A percentile compares a stretch with the other conserved stretches of the same genome.
These are phyloP conservation scores for Cherax quadricarinatus DNA, from an alignment of 1,140 invertebrate genomes.

Conservation along the genomic window DNA sequence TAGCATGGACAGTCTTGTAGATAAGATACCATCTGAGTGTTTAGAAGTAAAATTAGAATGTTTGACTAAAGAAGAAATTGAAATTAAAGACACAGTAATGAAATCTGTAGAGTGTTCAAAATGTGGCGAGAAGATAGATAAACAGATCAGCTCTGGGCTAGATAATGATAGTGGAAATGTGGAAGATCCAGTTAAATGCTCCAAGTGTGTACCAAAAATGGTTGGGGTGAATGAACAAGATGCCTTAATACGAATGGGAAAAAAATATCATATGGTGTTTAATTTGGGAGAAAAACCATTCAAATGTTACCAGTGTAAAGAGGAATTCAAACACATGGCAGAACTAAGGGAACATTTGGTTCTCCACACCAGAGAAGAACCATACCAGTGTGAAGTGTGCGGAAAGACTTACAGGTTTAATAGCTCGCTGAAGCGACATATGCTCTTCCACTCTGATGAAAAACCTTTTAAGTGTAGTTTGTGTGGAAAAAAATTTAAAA, in stretches of 20 bases:
- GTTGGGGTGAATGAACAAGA: background rate
- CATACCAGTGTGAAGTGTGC: constrained; percentile 6
- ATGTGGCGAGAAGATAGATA: background rate
- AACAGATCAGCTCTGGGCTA: background rate
- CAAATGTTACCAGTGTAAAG: constrained; percentile 1
- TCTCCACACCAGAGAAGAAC: background rate
- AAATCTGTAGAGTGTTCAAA: background rate
- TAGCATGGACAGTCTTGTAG: background rate
- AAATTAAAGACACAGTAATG: background rate
- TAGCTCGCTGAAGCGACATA: background rate
- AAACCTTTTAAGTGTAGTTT: background rate
- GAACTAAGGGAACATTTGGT: background rate
- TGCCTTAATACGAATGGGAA: background rate
- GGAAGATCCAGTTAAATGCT: background rate
- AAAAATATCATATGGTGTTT: background rate
- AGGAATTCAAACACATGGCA: background rate
- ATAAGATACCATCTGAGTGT: background rate
- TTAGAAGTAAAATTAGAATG: background rate
- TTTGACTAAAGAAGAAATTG: background rate
- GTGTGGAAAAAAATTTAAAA: background rate
- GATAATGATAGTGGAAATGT: background rate
- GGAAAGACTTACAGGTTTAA: background rate
- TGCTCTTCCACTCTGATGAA: constrained; percentile 2
- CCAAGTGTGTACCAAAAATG: background rate
- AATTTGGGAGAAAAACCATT: background rate